phyloP scores from a whole-genome alignment of 2,113 vertebrate species.

The Noturus placidus region DNA sequence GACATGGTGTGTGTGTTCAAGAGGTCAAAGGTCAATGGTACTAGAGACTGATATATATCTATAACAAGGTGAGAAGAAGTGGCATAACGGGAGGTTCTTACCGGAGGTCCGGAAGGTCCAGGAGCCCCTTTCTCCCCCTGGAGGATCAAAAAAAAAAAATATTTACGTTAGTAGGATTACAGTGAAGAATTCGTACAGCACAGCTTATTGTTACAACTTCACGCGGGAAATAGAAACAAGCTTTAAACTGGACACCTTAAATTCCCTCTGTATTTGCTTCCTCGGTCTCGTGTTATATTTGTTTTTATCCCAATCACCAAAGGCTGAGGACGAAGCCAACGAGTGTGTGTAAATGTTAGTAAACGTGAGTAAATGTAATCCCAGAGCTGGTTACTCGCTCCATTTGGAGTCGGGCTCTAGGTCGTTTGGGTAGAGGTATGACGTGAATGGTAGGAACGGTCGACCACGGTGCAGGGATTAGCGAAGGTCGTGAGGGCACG shows the following conservation, averaged over 20 bases:
- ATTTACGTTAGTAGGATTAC: constrained; percentile 65
- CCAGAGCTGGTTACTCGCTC: constrained; percentile 25
- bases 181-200: constrained; percentile 53
- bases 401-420: constrained; percentile 36
- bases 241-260: not conserved
- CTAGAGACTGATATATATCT: constrained; percentile 3
- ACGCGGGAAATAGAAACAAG: constrained; percentile 33
- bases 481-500: constrained; percentile 59
- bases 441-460: constrained; percentile 20
- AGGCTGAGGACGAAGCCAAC: not conserved
- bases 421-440: constrained; percentile 48
- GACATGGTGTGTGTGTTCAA: not conserved
- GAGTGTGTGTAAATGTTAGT: not conserved
- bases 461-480: constrained; percentile 53
- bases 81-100: constrained; percentile 73
- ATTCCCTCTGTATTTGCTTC: not conserved
- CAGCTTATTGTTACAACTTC: constrained; percentile 32
- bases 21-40: constrained; percentile 13
- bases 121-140: constrained; percentile 91
- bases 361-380: constrained; percentile 5
- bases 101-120: constrained; percentile 88
- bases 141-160: constrained; percentile 72
- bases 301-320: not conserved
- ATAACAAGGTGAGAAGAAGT: constrained; percentile 33
- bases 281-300: too few relatives aligned